A percentile compares a stretch with the other conserved stretches of the same genome.
Conservation (phyloP, 1,140 invertebrate genomes). For the Bombus balteatus region DNA sequence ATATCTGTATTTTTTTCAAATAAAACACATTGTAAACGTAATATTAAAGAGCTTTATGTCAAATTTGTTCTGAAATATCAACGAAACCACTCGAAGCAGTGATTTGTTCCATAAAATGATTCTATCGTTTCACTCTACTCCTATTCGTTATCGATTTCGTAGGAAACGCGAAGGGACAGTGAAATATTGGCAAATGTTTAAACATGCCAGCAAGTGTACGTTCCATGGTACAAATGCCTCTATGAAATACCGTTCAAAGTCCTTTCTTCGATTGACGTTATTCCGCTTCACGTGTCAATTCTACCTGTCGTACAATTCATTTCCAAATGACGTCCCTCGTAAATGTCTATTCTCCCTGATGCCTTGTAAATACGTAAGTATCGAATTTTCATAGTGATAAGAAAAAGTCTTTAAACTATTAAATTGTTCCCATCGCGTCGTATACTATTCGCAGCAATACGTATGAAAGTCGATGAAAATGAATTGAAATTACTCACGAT, state of each 20-base stretch:
- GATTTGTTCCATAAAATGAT: conserved; percentile 7
- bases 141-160: conserved; percentile 11
- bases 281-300: conserved; percentile 25
- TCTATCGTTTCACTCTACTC: no score
- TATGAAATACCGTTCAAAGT: conserved; percentile 29
- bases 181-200: conserved; percentile 37
- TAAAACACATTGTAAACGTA: background rate
- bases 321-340: conserved; percentile 1
- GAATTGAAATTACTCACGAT: conserved; percentile 5
- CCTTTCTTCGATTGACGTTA: conserved; percentile 29
- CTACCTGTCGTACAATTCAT: conserved; percentile 16
- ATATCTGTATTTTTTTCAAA: background rate
- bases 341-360: background rate
- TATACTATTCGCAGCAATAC: background rate
- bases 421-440: background rate
- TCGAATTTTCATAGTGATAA: background rate
- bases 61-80: background rate
- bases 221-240: conserved; percentile 6
- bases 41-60: background rate
- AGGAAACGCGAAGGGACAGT: conserved; percentile 18
- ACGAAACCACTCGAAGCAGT: background rate
- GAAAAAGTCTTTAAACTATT: background rate
- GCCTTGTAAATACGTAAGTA: background rate
- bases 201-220: conserved; percentile 24
- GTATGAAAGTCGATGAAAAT: no score